A percentile compares a stretch with the other conserved stretches of the same genome.
Conservation (phyloP, 2,113 vertebrate species). For the Ceyx margarethae region DNA sequence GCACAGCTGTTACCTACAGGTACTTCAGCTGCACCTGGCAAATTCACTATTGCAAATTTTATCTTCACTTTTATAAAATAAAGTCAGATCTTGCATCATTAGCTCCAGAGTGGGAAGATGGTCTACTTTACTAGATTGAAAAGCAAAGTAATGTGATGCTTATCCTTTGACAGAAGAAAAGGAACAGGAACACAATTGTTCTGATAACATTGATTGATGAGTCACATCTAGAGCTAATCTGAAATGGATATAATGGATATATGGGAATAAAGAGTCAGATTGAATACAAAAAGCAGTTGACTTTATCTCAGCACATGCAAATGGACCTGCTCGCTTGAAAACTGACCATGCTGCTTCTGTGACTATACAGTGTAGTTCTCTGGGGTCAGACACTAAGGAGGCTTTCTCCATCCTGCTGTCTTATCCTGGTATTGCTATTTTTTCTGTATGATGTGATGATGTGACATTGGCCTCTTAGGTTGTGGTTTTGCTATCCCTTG, state of each 20-base stretch:
- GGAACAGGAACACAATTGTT: not conserved
- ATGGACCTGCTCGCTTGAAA: not conserved
- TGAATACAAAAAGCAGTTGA: not conserved
- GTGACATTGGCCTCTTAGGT: not conserved
- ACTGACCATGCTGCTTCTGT: not conserved
- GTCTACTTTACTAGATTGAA: not conserved
- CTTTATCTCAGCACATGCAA: not conserved
- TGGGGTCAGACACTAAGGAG: not conserved
- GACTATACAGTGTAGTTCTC: not conserved
- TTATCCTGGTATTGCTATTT: not conserved
- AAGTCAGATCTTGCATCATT: not conserved
- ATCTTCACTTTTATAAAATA: not conserved
- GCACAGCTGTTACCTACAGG: fast-evolving
- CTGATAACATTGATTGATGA: not conserved
- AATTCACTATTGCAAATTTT: not conserved
- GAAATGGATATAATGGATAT: too few species aligned
- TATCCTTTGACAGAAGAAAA: not conserved
- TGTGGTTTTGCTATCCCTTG: not conserved
- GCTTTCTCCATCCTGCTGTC: not conserved
- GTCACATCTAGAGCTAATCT: not conserved
- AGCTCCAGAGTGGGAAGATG: not conserved
- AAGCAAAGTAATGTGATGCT: not conserved
- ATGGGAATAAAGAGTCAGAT: not conserved
- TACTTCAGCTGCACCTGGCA: not conserved
- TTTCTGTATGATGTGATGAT: not conserved